Conservation (phyloP, 2,888 invertebrate species). For the Pheosia tremula region DNA sequence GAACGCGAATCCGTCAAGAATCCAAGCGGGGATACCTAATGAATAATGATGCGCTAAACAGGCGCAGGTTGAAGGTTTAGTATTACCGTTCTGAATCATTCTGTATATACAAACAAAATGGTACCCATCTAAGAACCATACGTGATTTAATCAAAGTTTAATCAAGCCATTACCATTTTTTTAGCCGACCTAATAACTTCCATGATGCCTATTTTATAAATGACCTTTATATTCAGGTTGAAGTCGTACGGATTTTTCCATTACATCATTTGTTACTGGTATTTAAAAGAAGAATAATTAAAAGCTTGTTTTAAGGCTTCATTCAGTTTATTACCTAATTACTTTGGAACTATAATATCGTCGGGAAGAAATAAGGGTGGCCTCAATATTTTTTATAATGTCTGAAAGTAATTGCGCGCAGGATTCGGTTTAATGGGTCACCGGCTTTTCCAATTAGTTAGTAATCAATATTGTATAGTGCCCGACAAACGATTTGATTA, state of each 20-base stretch:
- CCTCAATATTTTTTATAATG: slow-evolving; percentile 27
- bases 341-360: background rate
- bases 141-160: too few relatives aligned
- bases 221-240: too few relatives aligned
- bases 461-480: background rate
- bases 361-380: background rate
- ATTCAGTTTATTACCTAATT: background rate
- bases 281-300: background rate
- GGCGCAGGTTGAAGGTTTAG: too few relatives aligned
- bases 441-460: slow-evolving; percentile 4
- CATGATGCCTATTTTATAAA: too few relatives aligned
- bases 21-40: too few relatives aligned
- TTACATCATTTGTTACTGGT: background rate
- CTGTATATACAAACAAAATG: too few relatives aligned
- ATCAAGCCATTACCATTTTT: too few relatives aligned
- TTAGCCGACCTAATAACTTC: too few relatives aligned
- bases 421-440: background rate
- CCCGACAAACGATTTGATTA: background rate
- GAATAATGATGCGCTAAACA: too few relatives aligned
- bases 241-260: background rate
- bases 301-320: background rate
- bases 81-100: too few relatives aligned
- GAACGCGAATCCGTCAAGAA: too few relatives aligned
- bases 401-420: slow-evolving; percentile 3
- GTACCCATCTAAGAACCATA: too few relatives aligned